Evolutionary conservation across 2,888 invertebrate genomes (phyloP), one percentile per base, ranked within the genome.

Genomic region (Ophonus ardosiacus): DNA sequence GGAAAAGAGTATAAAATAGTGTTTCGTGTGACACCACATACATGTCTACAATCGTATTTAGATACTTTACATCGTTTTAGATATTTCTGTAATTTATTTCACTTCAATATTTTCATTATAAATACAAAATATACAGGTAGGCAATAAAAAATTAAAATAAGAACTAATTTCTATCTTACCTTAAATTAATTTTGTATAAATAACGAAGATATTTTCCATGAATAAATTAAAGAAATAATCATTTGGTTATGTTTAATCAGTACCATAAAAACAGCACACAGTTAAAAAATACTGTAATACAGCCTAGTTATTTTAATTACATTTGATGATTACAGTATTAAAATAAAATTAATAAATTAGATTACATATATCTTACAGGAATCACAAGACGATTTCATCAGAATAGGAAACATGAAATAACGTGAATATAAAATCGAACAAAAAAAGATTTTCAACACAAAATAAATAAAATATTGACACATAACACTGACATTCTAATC

Each of bases 261-360:
- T 85, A 85, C 85, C 80, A 68, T 80, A 74, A 31, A 78, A 83
- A 78, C 56, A 85, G 79, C 79, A 80, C 79, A 84, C 79, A 79
- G 78, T 84, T 85, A 68, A 83, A 83, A 84, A 85, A 85, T 85
- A 84, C 84, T 84, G 84, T 38, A 84, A 79, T 84, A 85, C 80
- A 85, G 85, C 68, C 79, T 68, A 78, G 79, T 84, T 84, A 80
- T 74, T 21, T 83, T 83, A 83, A 84, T 84, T 84, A 84, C 84
- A 84, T 51, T 61, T 61, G 38, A 80, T 38, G 78, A 71, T 85
- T 79, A 84, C 65, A 79, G 57, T 79, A 38, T 79, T 79, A 85
- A 85, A 85, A 85, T 80, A 80, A 85, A 71, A 85, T 71, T 85
- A 85, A 85, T 85, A 85, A 85, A 85, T 85, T 80, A 71, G 38